phyloP scores from a whole-genome alignment of 2,113 vertebrate genomes.

The Podiceps cristatus region DNA sequence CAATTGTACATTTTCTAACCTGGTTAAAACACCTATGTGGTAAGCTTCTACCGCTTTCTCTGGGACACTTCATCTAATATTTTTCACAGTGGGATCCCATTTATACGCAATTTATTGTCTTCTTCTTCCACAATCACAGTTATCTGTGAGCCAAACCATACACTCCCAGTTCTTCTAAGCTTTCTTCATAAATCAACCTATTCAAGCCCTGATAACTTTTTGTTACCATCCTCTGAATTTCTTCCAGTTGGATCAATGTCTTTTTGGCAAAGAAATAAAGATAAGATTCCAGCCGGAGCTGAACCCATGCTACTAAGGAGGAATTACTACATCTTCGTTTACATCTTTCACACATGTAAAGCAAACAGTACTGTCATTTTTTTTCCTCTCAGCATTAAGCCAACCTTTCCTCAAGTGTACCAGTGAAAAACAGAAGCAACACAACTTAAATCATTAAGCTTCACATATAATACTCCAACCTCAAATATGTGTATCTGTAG shows the following conservation, averaged over 20 bases:
- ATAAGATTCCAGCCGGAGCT: not conserved
- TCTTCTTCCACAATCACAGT: not conserved
- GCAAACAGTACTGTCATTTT: not conserved
- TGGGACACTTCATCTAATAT: not conserved
- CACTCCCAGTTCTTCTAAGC: not conserved
- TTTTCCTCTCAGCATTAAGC: not conserved
- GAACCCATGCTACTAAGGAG: not conserved
- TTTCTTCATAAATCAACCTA: not conserved
- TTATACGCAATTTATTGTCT: not conserved
- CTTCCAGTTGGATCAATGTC: not conserved
- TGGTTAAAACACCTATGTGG: not conserved
- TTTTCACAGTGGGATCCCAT: not conserved
- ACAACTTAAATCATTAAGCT: not conserved
- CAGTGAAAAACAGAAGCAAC: not conserved
- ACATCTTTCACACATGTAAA: not conserved
- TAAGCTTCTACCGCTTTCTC: not conserved
- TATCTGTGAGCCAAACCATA: not conserved
- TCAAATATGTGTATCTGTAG: not conserved
- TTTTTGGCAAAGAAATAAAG: constrained; percentile 1
- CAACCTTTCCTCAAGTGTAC: not conserved
- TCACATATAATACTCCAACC: not conserved
- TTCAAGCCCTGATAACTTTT: not conserved
- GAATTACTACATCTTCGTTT: not conserved
- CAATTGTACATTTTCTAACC: not conserved
- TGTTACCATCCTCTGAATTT: not conserved